These are phyloP conservation scores for Microcebus lehilahytsara DNA, from an alignment of 2,113 vertebrate genomes.

Conservation along the genomic window DNA sequence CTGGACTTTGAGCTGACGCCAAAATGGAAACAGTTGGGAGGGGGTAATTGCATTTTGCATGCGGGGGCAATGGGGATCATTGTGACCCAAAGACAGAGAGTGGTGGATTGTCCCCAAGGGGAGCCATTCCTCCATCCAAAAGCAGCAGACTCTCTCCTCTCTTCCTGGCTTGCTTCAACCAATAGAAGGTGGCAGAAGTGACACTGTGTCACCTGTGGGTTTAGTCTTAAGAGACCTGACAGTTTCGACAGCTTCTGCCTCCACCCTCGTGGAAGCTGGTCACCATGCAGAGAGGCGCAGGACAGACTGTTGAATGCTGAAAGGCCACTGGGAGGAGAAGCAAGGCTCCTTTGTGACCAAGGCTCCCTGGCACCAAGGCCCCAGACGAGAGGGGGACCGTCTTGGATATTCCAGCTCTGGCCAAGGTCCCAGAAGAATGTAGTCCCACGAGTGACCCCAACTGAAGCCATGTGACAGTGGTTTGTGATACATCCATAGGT, in stretches of 20 bases:
- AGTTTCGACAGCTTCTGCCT: background rate
- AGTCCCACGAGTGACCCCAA: background rate
- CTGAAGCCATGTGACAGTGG: background rate
- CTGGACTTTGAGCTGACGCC: background rate
- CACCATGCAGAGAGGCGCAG: background rate
- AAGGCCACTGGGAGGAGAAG: background rate
- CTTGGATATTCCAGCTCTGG: background rate
- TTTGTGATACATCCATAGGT: background rate
- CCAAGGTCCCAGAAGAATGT: background rate
- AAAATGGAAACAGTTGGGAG: background rate
- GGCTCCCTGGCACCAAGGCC: background rate
- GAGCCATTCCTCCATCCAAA: background rate
- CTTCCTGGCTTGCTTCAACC: background rate
- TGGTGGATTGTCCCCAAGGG: background rate
- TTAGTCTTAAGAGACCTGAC: background rate
- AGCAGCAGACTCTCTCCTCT: background rate
- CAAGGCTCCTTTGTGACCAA: background rate
- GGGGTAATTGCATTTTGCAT: background rate
- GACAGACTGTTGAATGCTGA: background rate
- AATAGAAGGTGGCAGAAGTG: background rate
- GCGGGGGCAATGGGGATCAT: background rate
- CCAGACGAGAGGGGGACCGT: background rate
- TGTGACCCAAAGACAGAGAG: background rate
- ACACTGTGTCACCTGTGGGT: background rate
- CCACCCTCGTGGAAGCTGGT: background rate